A percentile compares a stretch with the other conserved stretches of the same genome.
These are phyloP conservation scores for Engraulis encrasicolus DNA, from an alignment of 2,113 vertebrate genomes.

Conservation along the genomic window DNA sequence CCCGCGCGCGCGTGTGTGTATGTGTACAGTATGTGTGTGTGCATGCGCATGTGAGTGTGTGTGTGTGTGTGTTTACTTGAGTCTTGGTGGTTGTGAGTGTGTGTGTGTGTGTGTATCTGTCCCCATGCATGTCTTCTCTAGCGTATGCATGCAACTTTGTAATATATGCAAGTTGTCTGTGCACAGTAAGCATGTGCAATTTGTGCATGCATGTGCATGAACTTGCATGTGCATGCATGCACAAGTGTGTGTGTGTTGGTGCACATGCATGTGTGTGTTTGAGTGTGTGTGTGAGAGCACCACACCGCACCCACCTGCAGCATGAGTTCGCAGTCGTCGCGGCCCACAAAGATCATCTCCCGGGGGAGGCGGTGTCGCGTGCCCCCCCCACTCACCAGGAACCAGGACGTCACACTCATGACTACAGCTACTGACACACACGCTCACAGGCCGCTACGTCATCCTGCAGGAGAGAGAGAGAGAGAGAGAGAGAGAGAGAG, in stretches of 20 bases:
- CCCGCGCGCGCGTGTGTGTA: too few species aligned
- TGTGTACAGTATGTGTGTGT: too few species aligned
- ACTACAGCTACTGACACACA: constrained; percentile 64
- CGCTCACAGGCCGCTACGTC: constrained; percentile 74
- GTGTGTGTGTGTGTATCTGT: too few species aligned
- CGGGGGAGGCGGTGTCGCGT: constrained; percentile 95
- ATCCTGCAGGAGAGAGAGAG: constrained; percentile 76
- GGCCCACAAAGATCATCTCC: constrained; percentile 99
- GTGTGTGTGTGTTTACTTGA: too few species aligned
- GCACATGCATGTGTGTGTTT: neutral
- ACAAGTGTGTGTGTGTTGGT: neutral
- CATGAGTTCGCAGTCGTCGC: constrained; percentile 99
- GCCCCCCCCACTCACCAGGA: constrained; percentile 98
- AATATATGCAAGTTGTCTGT: too few species aligned
- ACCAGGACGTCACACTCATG: constrained; percentile 99
- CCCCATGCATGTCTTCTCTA: neutral
- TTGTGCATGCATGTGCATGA: neutral
- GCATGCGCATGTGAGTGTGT: too few species aligned
- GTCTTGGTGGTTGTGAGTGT: too few species aligned
- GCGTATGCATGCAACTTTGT: neutral
- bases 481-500: neutral
- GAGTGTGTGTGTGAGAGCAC: constrained; percentile 29
- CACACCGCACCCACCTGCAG: constrained; percentile 84
- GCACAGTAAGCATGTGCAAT: too few species aligned
- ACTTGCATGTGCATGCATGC: neutral